Evolutionary conservation across 1,140 invertebrate genomes (phyloP).

Genomic region (Drosophila setifemur): DNA sequence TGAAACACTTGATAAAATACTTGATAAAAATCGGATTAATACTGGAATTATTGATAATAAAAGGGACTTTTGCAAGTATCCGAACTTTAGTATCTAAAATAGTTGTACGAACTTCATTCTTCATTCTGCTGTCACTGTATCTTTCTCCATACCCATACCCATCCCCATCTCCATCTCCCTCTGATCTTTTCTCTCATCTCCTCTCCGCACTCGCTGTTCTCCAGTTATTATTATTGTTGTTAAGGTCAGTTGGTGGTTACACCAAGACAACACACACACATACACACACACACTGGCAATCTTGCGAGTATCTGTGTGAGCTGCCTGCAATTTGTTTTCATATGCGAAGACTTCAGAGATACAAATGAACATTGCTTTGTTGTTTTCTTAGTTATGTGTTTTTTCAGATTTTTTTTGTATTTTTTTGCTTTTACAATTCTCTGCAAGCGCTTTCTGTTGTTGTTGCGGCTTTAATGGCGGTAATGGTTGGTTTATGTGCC

Average conservation of each 20-base stretch:
- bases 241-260: conserved; percentile 67
- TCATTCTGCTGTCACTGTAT: conserved; percentile 12
- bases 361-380: conserved; percentile 33
- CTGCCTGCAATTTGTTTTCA: conserved; percentile 56
- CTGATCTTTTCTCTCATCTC: neutral
- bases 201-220: neutral
- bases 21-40: too few species aligned
- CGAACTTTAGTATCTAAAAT: too few species aligned
- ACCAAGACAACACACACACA: too few species aligned
- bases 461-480: conserved; percentile 21
- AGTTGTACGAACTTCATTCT: conserved; percentile 36
- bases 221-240: conserved; percentile 22
- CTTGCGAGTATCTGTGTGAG: conserved; percentile 1
- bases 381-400: conserved; percentile 15
- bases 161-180: too few species aligned
- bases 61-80: too few species aligned
- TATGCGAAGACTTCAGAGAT: conserved; percentile 25
- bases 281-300: too few species aligned
- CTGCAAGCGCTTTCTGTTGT: conserved; percentile 5
- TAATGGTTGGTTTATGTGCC: conserved; percentile 36
- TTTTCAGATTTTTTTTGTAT: neutral
- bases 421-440: conserved; percentile 24
- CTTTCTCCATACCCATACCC: too few species aligned
- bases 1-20: too few species aligned
- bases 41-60: too few species aligned